Evolutionary conservation across 2,888 invertebrate genomes (phyloP), one percentile per base, ranked within the genome.

Genomic region (Steromphala cineraria): DNA sequence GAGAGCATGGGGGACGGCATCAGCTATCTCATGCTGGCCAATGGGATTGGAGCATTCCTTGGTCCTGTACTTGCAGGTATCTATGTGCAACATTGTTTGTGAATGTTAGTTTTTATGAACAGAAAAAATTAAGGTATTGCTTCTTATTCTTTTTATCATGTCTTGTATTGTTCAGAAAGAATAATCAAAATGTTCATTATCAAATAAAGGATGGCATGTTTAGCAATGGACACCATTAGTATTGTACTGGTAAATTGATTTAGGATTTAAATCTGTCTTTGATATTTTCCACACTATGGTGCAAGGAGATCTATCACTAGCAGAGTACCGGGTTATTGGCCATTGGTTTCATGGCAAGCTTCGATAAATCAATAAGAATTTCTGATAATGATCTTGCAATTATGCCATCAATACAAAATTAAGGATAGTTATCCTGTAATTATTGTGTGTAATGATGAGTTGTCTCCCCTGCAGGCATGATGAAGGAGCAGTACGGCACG

Each of bases 1-100:
- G 82, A 87, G 75, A 86, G 85, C n/a, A 82, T 91, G 8, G 87
- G 89, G 4, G 86, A 89, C 81, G 91, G 88, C 5, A 85, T 89
- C 67, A 90, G 91, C 7, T 91, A 90, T 80, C 84, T 91, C 2
- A 89, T 91, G 89, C 76, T 91, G 55, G 84, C 89, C 55, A 91
- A 91, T 88, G 91, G 91, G 7, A 78, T 91, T 36, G 91, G 91
- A 28, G 82, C 86, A 67, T 88, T 90, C 46, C 40, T 84, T 62
- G 90, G 90, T 55, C 90, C 90, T 7, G 87, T 88, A 21, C 0
- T 89, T 1, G 87, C 89, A 85, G 90, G 90, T 91, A 83, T 52
- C 83, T 79, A 21, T 19, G 7, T 78, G 46, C 15, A n/a, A n/a
- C n/a, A n/a, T n/a, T n/a, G n/a, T n/a, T 15, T 2, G 40, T 17